phyloP scores from a whole-genome alignment of 2,797 vertebrate species.

The Parambassis ranga region DNA sequence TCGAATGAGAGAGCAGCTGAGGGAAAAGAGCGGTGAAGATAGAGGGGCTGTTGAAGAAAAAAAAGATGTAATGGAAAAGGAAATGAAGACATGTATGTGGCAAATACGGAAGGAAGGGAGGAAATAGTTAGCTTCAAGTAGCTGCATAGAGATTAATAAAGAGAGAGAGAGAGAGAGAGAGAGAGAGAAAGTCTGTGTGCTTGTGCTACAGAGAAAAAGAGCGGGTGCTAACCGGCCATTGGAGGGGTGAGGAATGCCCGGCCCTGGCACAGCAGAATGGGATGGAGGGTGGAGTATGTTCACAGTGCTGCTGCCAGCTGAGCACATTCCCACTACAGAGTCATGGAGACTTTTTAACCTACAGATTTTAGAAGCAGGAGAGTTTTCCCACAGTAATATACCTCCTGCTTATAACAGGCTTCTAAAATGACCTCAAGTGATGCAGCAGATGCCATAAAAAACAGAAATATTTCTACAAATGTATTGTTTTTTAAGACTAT shows the following conservation, averaged over 20 bases:
- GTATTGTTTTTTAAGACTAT: background rate
- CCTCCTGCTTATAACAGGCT: background rate
- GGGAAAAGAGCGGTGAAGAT: constrained; percentile 29
- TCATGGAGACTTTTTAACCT: constrained; percentile 70
- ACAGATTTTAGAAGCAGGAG: constrained; percentile 45
- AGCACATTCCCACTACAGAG: constrained; percentile 68
- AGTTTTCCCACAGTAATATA: constrained; percentile 3
- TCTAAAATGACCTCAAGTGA: background rate
- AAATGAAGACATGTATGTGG: constrained; percentile 51
- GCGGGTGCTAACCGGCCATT: constrained; percentile 56
- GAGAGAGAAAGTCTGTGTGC: constrained; percentile 26
- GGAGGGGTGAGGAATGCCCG: constrained; percentile 75
- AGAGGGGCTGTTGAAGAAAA: constrained; percentile 25
- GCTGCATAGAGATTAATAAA: constrained; percentile 41
- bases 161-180: constrained; percentile 14
- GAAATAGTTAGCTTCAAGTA: constrained; percentile 50
- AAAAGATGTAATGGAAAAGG: constrained; percentile 15
- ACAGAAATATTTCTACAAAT: no score
- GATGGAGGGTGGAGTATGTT: constrained; percentile 69
- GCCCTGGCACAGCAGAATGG: constrained; percentile 67
- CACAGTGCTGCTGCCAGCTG: constrained; percentile 64
- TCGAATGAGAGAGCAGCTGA: constrained; percentile 56
- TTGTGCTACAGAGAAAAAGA: constrained; percentile 51
- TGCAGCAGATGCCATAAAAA: no score
- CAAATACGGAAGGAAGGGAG: constrained; percentile 49